These are phyloP conservation scores for Hippopotamus amphibius DNA, from an alignment of 2,113 vertebrate species.

Conservation along the genomic window DNA sequence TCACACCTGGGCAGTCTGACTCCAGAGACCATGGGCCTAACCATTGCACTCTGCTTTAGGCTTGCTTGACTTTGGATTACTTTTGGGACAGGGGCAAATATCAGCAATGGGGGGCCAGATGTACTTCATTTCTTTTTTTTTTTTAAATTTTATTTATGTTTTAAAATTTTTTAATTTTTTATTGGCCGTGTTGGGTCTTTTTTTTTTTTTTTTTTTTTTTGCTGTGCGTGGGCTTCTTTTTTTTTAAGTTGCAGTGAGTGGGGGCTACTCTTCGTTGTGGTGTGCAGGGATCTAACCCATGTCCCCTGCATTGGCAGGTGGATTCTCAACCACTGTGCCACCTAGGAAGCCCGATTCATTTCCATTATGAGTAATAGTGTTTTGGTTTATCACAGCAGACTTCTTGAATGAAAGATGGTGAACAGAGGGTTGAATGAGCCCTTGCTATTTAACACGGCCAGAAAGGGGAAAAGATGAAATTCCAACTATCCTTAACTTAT, in stretches of 20 bases:
- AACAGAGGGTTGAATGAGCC: slow-evolving; percentile 49
- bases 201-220: too few species aligned
- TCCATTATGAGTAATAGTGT: slow-evolving; percentile 15
- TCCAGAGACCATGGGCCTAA: neutral
- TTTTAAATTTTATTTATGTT: too few species aligned
- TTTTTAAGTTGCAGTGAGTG: too few species aligned
- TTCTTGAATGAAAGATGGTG: neutral
- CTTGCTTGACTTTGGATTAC: neutral
- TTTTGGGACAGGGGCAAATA: neutral
- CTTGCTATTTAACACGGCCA: neutral
- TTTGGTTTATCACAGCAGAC: neutral
- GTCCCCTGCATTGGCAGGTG: too few species aligned
- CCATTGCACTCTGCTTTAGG: rapidly evolving
- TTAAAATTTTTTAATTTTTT: too few species aligned
- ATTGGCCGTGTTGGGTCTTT: too few species aligned
- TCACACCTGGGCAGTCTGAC: neutral
- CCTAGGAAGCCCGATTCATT: neutral
- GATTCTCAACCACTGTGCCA: too few species aligned
- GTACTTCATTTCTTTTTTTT: neutral
- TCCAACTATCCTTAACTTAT: slow-evolving; percentile 39
- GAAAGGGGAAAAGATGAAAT: neutral
- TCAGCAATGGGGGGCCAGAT: neutral
- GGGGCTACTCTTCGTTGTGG: too few species aligned
- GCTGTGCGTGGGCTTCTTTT: too few species aligned
- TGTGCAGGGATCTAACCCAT: too few species aligned